phyloP scores from a whole-genome alignment of 2,888 invertebrate species.

The Geotrupes spiniger region DNA sequence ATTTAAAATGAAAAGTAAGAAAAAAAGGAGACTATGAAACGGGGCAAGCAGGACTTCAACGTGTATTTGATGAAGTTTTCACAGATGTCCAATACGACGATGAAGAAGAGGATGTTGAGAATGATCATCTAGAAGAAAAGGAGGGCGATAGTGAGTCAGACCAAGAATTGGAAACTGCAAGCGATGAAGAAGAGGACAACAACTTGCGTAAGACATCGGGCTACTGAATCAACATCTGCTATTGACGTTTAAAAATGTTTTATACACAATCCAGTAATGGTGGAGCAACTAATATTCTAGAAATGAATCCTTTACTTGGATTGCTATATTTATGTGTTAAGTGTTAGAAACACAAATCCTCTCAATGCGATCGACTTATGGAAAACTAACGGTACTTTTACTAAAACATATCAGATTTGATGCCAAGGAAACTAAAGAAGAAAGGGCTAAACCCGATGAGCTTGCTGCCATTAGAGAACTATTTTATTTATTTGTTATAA shows the following conservation, averaged over 20 bases:
- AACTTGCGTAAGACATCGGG: background rate
- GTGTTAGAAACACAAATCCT: too few species aligned
- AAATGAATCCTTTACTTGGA: background rate
- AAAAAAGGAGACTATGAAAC: too few species aligned
- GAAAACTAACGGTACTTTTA: too few species aligned
- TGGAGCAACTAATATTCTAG: background rate
- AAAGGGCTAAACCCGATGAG: background rate
- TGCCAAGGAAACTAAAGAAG: background rate
- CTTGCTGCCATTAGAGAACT: background rate
- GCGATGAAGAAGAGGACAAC: background rate
- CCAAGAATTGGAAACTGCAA: too few species aligned
- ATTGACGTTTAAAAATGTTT: background rate
- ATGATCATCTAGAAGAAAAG: background rate
- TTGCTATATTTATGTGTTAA: too few species aligned
- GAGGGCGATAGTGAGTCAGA: background rate
- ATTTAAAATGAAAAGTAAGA: too few species aligned
- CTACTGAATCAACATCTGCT: background rate
- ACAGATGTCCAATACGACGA: background rate
- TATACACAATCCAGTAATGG: too few species aligned
- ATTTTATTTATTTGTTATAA: background rate
- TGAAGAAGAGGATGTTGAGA: background rate
- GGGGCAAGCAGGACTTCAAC: background rate
- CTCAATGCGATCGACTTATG: too few species aligned
- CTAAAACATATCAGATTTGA: too few species aligned
- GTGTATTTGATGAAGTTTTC: background rate